A percentile compares a stretch with the other conserved stretches of the same genome.
Evolutionary conservation across 2,888 invertebrate genomes (phyloP).

Genomic region (Lasioglossum malachurum): DNA sequence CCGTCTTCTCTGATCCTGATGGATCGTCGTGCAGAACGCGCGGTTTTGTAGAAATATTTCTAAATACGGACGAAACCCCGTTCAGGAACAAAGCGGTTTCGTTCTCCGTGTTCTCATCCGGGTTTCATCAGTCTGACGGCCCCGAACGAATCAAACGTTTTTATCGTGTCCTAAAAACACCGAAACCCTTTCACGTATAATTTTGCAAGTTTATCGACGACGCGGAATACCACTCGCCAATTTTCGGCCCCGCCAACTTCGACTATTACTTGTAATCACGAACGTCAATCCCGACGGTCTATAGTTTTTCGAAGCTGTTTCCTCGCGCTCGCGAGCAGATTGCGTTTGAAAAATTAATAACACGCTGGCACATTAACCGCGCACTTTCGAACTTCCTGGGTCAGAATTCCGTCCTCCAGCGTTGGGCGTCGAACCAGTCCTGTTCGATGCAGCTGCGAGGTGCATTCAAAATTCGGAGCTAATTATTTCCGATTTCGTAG

Average conservation of each 20-base stretch:
- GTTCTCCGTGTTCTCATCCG: not conserved
- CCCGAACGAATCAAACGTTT: slow-evolving; percentile 14
- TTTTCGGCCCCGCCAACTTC: slow-evolving; percentile 24
- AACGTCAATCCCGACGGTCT: slow-evolving; percentile 30
- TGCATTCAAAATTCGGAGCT: no score
- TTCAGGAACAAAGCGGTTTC: slow-evolving; percentile 20
- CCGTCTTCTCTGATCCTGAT: not conserved
- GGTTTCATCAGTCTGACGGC: slow-evolving; percentile 25
- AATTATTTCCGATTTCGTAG: not conserved
- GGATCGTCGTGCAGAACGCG: not conserved
- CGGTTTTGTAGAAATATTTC: not conserved
- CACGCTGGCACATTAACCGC: not conserved
- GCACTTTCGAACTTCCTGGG: not conserved
- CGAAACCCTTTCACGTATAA: slow-evolving; percentile 48
- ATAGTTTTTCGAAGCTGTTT: not conserved
- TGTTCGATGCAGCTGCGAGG: no score
- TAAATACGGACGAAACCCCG: not conserved
- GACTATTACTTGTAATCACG: slow-evolving; percentile 15
- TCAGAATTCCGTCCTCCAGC: not conserved
- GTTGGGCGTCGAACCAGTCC: not conserved
- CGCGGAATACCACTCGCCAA: slow-evolving; percentile 37
- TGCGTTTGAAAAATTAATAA: slow-evolving; percentile 23
- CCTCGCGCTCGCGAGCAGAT: not conserved
- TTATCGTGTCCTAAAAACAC: slow-evolving; percentile 34
- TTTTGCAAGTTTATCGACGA: slow-evolving; percentile 40